A percentile compares a stretch with the other conserved stretches of the same genome.
phyloP scores from a whole-genome alignment of 2,888 invertebrate genomes.

The Neoitamus cyanurus region DNA sequence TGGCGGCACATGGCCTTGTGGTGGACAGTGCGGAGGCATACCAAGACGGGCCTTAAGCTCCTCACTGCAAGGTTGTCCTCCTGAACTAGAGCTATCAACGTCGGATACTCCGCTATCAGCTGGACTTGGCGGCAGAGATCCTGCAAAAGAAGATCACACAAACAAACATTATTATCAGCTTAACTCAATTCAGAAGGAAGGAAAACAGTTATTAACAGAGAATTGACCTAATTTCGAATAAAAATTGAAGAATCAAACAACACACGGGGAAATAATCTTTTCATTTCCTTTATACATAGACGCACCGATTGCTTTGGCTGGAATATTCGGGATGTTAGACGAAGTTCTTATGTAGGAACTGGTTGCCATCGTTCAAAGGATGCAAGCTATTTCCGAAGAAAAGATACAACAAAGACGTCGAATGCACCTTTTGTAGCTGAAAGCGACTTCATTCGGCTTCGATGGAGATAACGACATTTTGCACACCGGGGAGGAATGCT shows the following conservation, averaged over 20 bases:
- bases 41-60: constrained; percentile 90
- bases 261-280: background rate
- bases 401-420: constrained; percentile 28
- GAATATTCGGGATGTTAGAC: background rate
- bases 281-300: background rate
- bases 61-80: constrained; percentile 75
- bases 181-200: background rate
- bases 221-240: constrained; percentile 33
- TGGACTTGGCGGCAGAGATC: constrained; percentile 95
- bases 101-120: constrained; percentile 98
- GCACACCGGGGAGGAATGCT: constrained; percentile 35
- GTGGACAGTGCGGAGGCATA: constrained; percentile 71
- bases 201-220: background rate
- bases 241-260: background rate
- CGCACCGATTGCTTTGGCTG: background rate
- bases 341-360: constrained; percentile 41
- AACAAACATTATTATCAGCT: constrained; percentile 26
- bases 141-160: constrained; percentile 67
- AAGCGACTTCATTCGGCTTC: constrained; percentile 20
- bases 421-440: constrained; percentile 42
- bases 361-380: constrained; percentile 29
- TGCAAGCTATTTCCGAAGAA: constrained; percentile 16
- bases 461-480: constrained; percentile 33
- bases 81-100: constrained; percentile 92
- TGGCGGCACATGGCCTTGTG: constrained; percentile 60